Percentiles rank a stretch among this genome's conserved stretches.
These are phyloP conservation scores for Ochropleura leucogaster DNA, from an alignment of 2,888 invertebrate genomes.

Conservation along the genomic window DNA sequence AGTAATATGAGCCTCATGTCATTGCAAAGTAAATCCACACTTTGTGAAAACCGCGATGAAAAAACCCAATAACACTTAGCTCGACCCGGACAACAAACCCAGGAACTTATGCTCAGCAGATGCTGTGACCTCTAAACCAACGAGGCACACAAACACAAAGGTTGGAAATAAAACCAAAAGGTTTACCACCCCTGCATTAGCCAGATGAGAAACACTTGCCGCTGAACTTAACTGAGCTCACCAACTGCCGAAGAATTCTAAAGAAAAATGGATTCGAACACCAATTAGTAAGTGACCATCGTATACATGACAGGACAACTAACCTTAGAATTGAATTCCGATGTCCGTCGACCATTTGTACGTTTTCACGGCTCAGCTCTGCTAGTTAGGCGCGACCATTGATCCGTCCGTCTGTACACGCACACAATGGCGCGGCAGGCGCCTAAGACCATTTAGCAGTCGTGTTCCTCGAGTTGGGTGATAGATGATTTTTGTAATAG, in stretches of 20 bases:
- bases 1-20: too few species aligned
- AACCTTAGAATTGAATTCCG: conserved; percentile 68
- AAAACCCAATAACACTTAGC: too few species aligned
- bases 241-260: conserved; percentile 24
- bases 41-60: too few species aligned
- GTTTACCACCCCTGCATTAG: not conserved
- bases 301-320: conserved; percentile 61
- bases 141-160: too few species aligned
- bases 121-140: too few species aligned
- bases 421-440: conserved; percentile 80
- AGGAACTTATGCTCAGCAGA: too few species aligned
- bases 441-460: conserved; percentile 70
- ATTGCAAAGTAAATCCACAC: too few species aligned
- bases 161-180: not conserved
- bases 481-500: conserved; percentile 73
- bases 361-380: conserved; percentile 83
- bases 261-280: conserved; percentile 56
- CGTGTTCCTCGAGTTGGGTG: conserved; percentile 63
- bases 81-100: too few species aligned
- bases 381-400: conserved; percentile 83
- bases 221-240: not conserved
- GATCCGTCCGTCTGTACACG: conserved; percentile 81
- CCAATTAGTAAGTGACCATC: conserved; percentile 62
- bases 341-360: conserved; percentile 80
- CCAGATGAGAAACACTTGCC: not conserved